These are phyloP conservation scores for Apistogramma diplotaenia DNA, from an alignment of 2,113 vertebrate genomes.

Conservation along the genomic window DNA sequence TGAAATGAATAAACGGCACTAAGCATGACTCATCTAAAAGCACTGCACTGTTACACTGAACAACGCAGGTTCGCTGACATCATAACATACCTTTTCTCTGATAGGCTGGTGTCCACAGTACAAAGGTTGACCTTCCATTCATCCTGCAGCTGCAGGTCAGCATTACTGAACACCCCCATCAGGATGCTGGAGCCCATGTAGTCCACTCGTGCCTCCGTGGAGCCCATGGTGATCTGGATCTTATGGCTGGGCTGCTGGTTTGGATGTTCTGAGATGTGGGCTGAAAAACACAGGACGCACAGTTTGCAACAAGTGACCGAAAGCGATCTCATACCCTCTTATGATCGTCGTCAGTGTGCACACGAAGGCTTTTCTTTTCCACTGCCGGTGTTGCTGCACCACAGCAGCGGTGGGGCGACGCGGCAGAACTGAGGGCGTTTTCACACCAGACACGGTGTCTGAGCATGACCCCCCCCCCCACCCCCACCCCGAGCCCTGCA, in stretches of 20 bases:
- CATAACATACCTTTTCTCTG: slow-evolving; percentile 90
- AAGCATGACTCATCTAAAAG: neutral
- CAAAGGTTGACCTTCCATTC: slow-evolving; percentile 98
- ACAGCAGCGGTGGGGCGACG: neutral
- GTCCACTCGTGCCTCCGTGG: slow-evolving; percentile 97
- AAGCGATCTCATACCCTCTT: neutral
- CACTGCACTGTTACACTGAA: neutral
- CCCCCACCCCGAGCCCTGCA: neutral
- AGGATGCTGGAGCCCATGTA: slow-evolving; percentile 99
- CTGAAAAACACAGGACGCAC: slow-evolving; percentile 68
- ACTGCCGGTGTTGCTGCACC: neutral
- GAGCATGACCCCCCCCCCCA: neutral
- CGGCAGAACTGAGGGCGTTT: neutral
- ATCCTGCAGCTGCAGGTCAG: slow-evolving; percentile 94
- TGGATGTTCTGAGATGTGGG: slow-evolving; percentile 97
- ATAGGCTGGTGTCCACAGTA: slow-evolving; percentile 85
- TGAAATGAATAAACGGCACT: neutral
- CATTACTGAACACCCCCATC: slow-evolving; percentile 99
- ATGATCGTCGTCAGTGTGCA: neutral
- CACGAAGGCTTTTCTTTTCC: neutral
- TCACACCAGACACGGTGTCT: neutral
- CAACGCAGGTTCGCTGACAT: neutral
- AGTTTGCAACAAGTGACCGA: neutral
- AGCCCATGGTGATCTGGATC: slow-evolving; percentile 98
- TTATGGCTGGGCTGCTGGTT: slow-evolving; percentile 97